Percentiles rank a stretch among this genome's conserved stretches.
phyloP scores from a whole-genome alignment of 2,113 vertebrate species.

The Hirundichthys speculiger region DNA sequence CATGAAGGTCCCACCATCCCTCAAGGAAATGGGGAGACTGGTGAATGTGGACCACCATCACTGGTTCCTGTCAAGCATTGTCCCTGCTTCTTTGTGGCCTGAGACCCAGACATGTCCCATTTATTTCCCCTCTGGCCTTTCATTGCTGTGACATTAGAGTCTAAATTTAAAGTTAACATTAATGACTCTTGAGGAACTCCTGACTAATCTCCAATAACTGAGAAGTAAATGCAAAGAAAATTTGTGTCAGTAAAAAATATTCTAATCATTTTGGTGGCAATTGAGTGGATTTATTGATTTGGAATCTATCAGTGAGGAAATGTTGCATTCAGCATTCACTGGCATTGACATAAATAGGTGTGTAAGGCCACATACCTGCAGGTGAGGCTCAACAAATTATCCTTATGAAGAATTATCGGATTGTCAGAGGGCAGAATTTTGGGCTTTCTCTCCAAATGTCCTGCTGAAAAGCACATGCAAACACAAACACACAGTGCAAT shows the following conservation, averaged over 20 bases:
- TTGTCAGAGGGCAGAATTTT: conserved; percentile 50
- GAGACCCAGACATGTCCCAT: background rate
- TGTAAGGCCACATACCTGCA: conserved; percentile 74
- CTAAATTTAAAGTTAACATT: conserved; percentile 8
- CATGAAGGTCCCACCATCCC: conserved; percentile 39
- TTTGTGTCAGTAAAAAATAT: too few relatives aligned
- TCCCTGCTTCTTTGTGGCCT: conserved; percentile 10
- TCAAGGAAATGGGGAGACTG: conserved; percentile 32
- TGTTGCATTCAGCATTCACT: background rate
- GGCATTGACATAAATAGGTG: background rate
- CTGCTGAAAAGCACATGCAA: conserved; percentile 63
- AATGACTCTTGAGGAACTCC: conserved; percentile 3
- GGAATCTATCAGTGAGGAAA: background rate
- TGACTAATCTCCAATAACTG: background rate
- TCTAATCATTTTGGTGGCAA: background rate
- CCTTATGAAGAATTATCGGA: conserved; percentile 48
- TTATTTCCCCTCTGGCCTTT: conserved; percentile 12
- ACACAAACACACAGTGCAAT: conserved; percentile 27
- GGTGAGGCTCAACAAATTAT: conserved; percentile 56
- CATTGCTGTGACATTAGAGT: background rate
- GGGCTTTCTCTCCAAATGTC: conserved; percentile 46
- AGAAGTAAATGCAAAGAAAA: background rate
- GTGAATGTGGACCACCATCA: conserved; percentile 43
- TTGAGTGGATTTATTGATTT: conserved; percentile 1
- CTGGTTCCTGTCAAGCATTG: conserved; percentile 17